A percentile compares a stretch with the other conserved stretches of the same genome.
These are phyloP conservation scores for Rhingia rostrata DNA, from an alignment of 2,888 invertebrate genomes.

Conservation along the genomic window DNA sequence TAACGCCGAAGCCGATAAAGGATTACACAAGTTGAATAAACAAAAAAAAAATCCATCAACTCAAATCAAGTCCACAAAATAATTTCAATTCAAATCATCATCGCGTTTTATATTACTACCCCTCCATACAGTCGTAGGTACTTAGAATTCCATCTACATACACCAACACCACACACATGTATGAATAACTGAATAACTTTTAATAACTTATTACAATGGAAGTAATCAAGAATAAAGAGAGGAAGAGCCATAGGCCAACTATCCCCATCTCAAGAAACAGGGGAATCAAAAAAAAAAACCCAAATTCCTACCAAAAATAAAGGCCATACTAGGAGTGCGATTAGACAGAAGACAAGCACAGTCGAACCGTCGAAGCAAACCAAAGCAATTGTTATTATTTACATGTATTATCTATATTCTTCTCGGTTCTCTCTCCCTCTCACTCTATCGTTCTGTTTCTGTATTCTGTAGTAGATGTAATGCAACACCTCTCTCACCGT, in stretches of 20 bases:
- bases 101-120: slow-evolving; percentile 10
- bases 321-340: slow-evolving; percentile 45
- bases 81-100: slow-evolving; percentile 30
- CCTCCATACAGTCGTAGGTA: slow-evolving; percentile 12
- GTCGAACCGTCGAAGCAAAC: too few species aligned
- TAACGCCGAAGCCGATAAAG: slow-evolving; percentile 2
- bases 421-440: slow-evolving; percentile 43
- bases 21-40: background rate
- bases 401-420: slow-evolving; percentile 56
- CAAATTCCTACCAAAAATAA: slow-evolving; percentile 27
- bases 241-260: slow-evolving; percentile 22
- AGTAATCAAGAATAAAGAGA: slow-evolving; percentile 51
- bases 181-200: slow-evolving; percentile 48
- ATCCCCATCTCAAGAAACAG: slow-evolving; percentile 11
- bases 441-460: slow-evolving; percentile 22
- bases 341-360: slow-evolving; percentile 11
- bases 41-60: slow-evolving; percentile 2
- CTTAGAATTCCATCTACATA: slow-evolving; percentile 33
- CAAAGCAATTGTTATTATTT: slow-evolving; percentile 54
- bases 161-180: slow-evolving; percentile 24
- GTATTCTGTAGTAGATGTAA: background rate
- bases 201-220: slow-evolving; percentile 53
- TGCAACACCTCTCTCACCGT: slow-evolving; percentile 22
- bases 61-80: slow-evolving; percentile 26
- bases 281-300: slow-evolving; percentile 13